Conservation (phyloP, 2,888 invertebrate genomes). For the Tuberolachnus salignus region DNA sequence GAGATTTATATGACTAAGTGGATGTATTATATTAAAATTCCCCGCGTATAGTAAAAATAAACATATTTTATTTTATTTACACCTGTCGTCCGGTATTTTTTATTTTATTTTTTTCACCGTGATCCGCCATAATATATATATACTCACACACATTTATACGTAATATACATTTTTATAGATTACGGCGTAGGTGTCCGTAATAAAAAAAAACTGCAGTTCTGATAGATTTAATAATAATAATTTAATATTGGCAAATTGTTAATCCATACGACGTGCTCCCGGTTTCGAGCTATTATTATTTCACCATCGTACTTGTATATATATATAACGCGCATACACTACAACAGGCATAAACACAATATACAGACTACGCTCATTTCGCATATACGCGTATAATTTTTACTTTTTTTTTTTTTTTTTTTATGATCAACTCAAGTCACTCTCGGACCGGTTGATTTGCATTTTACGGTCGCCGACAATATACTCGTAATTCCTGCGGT, state of each 20-base stretch:
- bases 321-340: background rate
- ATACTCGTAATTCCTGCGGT: background rate
- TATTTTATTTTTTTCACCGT: conserved; percentile 5
- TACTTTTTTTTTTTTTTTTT: conserved; percentile 17
- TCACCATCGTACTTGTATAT: background rate
- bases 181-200: background rate
- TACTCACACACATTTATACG: too few relatives aligned
- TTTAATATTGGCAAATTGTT: too few relatives aligned
- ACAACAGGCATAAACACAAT: too few relatives aligned
- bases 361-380: background rate
- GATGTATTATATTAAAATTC: conserved; percentile 27
- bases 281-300: conserved; percentile 8
- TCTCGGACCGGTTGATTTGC: conserved; percentile 46
- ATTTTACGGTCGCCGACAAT: conserved; percentile 28
- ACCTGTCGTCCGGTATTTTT: background rate
- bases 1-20: conserved; percentile 1
- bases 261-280: conserved; percentile 4
- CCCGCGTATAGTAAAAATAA: conserved; percentile 14
- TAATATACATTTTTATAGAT: conserved; percentile 5
- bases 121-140: conserved; percentile 3
- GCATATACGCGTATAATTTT: conserved; percentile 5
- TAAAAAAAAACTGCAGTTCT: conserved; percentile 11
- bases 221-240: conserved; percentile 28
- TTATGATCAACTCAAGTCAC: conserved; percentile 39
- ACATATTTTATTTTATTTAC: conserved; percentile 38